Evolutionary conservation across 2,888 invertebrate species (phyloP), one percentile per base, ranked within the genome.

Genomic region (Lagria hirta): DNA sequence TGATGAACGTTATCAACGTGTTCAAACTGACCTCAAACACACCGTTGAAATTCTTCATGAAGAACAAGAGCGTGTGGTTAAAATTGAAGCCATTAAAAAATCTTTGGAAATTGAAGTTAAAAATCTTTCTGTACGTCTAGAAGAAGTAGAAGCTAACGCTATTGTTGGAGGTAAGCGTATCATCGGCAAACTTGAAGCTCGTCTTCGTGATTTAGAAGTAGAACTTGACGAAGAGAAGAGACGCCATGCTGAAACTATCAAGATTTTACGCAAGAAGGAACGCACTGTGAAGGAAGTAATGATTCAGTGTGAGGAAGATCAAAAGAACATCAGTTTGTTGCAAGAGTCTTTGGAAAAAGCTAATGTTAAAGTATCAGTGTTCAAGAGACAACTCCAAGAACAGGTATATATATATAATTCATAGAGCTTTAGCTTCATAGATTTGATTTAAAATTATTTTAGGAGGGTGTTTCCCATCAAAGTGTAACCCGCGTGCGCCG

Each of bases 221-320:
- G 95, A 95, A 74, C 75, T 92, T 58, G 96, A 97, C 69, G 96
- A 95, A 74, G 96, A 97, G 76, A 94, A 93, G 80, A 87, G 95
- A 72, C 86, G 95, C 71, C 96, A 97, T 76, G 87, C 93, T 60
- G 96, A 97, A 75, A 94, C 95, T 66, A 91, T 95, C 73, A 95
- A 95, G 81, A 93, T 95, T 73, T 80, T 96, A 69, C 89, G 96
- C 76, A 97, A 97, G 83, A 97, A 97, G 85, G 96, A 97, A 73
- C 91, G 95, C 67, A 84, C 86, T 67, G 86, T 96, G 69, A 96
- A 97, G 81, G 96, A 96, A 75, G 85, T 96, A 55, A 83, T 94
- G 76, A 86, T 95, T 64, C 92, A 93, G 73, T 88, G 90, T 68
- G 96, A 96, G 74, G 96, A 97, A 73, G 96, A 97, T 75, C 88